Base-by-base conservation (phyloP, 2,113 vertebrate species). In the Junco hyemalis region DNA sequence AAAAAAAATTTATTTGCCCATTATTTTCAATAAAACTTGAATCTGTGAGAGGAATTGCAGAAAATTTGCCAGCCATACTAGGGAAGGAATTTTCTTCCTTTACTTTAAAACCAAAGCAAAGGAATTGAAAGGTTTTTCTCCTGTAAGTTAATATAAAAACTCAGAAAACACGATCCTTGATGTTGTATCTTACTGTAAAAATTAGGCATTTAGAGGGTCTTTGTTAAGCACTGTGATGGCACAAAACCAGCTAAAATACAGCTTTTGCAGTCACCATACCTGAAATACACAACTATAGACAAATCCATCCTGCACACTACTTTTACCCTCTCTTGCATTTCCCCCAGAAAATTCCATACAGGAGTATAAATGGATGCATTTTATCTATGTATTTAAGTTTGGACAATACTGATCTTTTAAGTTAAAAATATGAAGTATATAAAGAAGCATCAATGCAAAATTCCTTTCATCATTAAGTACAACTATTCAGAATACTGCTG, bases 401-500 rank as follows among this genome's bases (percentile, higher is more conserved):
- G 29, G 51, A 78, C 18, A 88, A 57, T 5, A 77, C 29, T 78
- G 71, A 95, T 56, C 65, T 93, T 94, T 94, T 7, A 82, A 86
- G 86, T 91, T 79, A 96, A 63, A 92, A 87, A 89, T 65, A 84
- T 3, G 21, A 91, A 71, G 44, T 50, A 76, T 35, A 48, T 66
- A 96, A 95, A 91, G 44, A 92, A 56, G n/a, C 74, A 93, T 48
- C 50, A 48, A 79, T 6, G 29, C 42, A 94, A 94, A 96, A 94
- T 35, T 93, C 25, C 82, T 90, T 56, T 93, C 72, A 85, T 82
- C 66, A 72, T 70, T 71, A 63, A 77, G 35, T 47, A 50, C 35
- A 95, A 95, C 73, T 86, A 79, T 90, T 95, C 56, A 59, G 65
- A 95, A 85, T 86, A 95, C 73, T 90, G 73, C 35, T 71, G 78